Evolutionary conservation across 2,888 invertebrate species (phyloP), one percentile per base, ranked within the genome.

Genomic region (Lasioglossum zephyrum): DNA sequence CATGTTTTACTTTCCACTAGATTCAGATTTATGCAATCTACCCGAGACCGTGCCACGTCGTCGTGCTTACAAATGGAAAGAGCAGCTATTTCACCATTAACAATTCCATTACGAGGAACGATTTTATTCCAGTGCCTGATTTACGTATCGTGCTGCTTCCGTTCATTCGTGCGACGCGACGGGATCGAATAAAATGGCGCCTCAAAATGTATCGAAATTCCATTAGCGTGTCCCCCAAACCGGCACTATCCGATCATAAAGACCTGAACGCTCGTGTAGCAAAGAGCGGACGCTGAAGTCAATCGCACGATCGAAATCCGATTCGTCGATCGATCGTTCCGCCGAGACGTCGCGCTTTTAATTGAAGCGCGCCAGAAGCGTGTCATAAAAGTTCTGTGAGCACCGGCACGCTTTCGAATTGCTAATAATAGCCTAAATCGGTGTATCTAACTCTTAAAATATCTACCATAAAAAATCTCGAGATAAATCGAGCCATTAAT

Each of bases 361-460:
- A 36, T 66, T 36, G 18, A 36, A 66, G 31, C 18, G 26, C 66
- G 31, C 2, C 8, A 18, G 60, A 57, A 57, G n/a, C 60, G 36
- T 2, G 31, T 66, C 66, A 36, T 26, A 47, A 73, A 73, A 73
- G 9, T 47, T 73, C 18, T 18, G 18, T 16, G 5, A n/a, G 11
- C 72, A 4, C 2, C 16, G 41, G 13, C 16, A 72, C 72, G 26
- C 22, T 18, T 47, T 41, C 44, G 16, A 18, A 18, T 18, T 44
- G 72, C 66, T 76, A 73, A 72, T 66, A 73, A 72, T 66, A 44
- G 49, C 53, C n/a, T 57, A n/a, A 57, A 57, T 49, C 16, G 47
- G 9, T n/a, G 9, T 53, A 22, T 22, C 22, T 1, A 53, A 22
- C 22, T 49, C 49, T 49, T 6, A 8, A 53, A 53, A 49, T 5